Evolutionary conservation across 1,140 invertebrate genomes (phyloP), one percentile per base, ranked within the genome.

Genomic region (Oncopeltus fasciatus): DNA sequence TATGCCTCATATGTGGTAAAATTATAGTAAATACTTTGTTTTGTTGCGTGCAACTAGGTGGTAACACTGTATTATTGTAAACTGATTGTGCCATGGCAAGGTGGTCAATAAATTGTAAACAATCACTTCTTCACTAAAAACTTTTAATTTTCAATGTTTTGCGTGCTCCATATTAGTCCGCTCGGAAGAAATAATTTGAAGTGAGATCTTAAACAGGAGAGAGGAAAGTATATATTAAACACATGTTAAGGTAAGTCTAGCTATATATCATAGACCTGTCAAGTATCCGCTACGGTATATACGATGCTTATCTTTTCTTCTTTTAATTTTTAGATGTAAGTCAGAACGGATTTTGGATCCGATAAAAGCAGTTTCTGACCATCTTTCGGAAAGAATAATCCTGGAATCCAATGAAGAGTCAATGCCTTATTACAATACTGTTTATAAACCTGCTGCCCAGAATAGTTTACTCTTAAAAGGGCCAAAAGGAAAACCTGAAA

Each of bases 341-440:
- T 43, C 61, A 43, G 66, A 65, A 64, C 28, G 51, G 18, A 63
- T 53, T 63, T 61, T 68, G n/a, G 64, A 68, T 51, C 64, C 65
- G 47, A 68, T 66, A 49, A 65, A 63, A 66, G 65, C 57, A 12
- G 68, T 68, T 49, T 65, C 63, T 27, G 65, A 67, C 44, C 67
- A 68, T 58, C 59, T 68, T 16, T 64, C 61, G 12, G 66, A 69
- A 47, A 60, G 67, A 56, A 59, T 68, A 29, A 67, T 63, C 33
- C 49, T 67, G 8, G 67, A 68, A 0, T 61, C 57, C 27, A 46
- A 60, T 28, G 63, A 63, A 24, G 56, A 64, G 14, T 26, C 59
- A 33, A 57, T 67, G 51, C 61, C 44, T 26, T 57, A 51, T 59
- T 60, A 60, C 31, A 60, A 59, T 59, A 16, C 44, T 53, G 49